These are phyloP conservation scores for Rhadina sibilatrix DNA, from an alignment of 2,113 vertebrate genomes.

Conservation along the genomic window DNA sequence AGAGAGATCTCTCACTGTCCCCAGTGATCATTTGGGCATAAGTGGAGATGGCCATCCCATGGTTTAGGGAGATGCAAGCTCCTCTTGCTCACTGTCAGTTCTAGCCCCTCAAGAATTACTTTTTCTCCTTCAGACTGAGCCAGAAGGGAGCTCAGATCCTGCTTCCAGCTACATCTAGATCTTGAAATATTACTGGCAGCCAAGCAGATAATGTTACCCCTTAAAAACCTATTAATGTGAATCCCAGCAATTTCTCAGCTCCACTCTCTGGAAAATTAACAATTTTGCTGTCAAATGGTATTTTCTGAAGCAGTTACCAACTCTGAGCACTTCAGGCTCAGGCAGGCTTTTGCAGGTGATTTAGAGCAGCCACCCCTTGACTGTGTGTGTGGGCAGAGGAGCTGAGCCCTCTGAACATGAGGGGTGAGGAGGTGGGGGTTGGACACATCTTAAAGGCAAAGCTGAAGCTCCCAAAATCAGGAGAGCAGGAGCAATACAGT, in stretches of 20 bases:
- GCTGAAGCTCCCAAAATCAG: not conserved
- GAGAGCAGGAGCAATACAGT: not conserved
- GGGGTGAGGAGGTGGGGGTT: not conserved
- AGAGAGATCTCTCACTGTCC: not conserved
- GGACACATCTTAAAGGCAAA: not conserved
- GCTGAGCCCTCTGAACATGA: not conserved
- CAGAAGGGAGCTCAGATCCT: not conserved
- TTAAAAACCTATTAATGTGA: not conserved
- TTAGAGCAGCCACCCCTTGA: fast-evolving
- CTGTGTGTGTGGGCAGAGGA: fast-evolving
- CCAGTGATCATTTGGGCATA: too few species aligned
- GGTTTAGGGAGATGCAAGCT: not conserved
- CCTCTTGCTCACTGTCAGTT: not conserved
- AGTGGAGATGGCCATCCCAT: not conserved
- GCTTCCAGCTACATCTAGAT: not conserved
- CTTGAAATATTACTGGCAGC: not conserved
- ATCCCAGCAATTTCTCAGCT: not conserved
- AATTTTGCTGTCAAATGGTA: not conserved
- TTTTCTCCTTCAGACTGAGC: not conserved
- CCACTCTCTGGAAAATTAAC: not conserved
- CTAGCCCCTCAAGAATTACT: not conserved
- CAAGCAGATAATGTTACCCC: not conserved
- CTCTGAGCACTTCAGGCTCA: not conserved
- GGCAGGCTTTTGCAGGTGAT: not conserved
- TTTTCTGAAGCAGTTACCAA: not conserved